Evolutionary conservation across 1,140 invertebrate genomes (phyloP).

Genomic region (Drosophila littoralis): DNA sequence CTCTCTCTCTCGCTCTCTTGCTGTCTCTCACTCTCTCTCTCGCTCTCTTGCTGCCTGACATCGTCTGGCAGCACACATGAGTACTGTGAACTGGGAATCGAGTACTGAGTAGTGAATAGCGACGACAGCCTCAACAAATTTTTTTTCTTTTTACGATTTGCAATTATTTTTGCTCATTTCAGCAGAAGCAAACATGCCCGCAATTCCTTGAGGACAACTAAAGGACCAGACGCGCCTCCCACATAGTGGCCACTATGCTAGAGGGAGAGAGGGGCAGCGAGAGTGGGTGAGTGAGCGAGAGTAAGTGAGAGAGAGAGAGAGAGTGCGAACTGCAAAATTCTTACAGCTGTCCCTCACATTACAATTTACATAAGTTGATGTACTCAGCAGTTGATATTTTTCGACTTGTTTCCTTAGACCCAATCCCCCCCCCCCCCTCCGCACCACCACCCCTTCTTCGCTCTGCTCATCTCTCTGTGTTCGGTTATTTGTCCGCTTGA

Average conservation of each 20-base stretch:
- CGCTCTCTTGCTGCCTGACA: conserved; percentile 1
- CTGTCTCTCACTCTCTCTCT: not conserved
- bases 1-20: not conserved
- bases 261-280: not conserved
- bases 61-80: conserved; percentile 40
- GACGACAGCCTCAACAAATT: conserved; percentile 60
- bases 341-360: conserved; percentile 39
- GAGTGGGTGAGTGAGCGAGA: not conserved
- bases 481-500: conserved; percentile 70
- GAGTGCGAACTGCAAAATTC: conserved; percentile 3
- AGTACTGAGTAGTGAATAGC: conserved; percentile 28
- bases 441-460: conserved; percentile 21
- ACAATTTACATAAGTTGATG: conserved; percentile 72
- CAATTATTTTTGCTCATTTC: conserved; percentile 83
- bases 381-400: conserved; percentile 69
- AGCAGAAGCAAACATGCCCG: conserved; percentile 79
- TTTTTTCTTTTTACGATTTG: conserved; percentile 75
- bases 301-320: not conserved
- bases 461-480: conserved; percentile 27
- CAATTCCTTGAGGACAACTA: conserved; percentile 74
- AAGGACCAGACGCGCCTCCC: conserved; percentile 38
- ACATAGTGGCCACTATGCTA: conserved; percentile 48
- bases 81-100: conserved; percentile 7
- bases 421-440: not conserved
- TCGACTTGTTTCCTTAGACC: conserved; percentile 53